These are phyloP conservation scores for Neodiprion lecontei DNA, from an alignment of 1,140 invertebrate genomes.

Conservation along the genomic window DNA sequence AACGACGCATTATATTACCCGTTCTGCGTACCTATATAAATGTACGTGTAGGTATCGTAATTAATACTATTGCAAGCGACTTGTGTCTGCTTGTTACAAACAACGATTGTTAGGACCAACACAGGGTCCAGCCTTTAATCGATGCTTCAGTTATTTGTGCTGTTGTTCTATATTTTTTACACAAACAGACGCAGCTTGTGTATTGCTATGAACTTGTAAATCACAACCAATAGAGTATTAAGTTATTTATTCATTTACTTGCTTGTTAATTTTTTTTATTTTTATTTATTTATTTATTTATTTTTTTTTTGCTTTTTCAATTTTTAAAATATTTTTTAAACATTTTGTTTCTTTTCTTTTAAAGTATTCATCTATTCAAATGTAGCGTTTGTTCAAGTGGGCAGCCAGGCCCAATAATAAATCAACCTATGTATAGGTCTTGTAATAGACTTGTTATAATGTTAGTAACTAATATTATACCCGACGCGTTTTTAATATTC, in stretches of 20 bases:
- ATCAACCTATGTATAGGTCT: background rate
- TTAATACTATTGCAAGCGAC: too few species aligned
- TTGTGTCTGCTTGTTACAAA: too few species aligned
- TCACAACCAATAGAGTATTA: constrained; percentile 62
- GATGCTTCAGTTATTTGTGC: background rate
- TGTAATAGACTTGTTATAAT: background rate
- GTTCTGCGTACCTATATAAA: too few species aligned
- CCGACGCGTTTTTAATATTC: too few species aligned
- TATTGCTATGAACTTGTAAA: constrained; percentile 59
- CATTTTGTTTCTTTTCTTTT: constrained; percentile 5
- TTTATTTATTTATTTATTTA: constrained; percentile 23
- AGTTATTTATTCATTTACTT: constrained; percentile 43
- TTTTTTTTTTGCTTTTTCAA: constrained; percentile 22
- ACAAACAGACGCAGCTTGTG: constrained; percentile 32
- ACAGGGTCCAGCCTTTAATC: background rate
- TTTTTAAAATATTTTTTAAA: constrained; percentile 15
- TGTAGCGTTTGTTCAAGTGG: constrained; percentile 29
- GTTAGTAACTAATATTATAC: too few species aligned
- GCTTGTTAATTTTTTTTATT: constrained; percentile 17
- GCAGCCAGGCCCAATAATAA: constrained; percentile 38
- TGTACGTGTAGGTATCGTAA: too few species aligned
- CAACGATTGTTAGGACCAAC: too few species aligned
- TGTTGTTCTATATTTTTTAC: background rate
- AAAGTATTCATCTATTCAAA: background rate
- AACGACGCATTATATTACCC: too few species aligned